phyloP scores from a whole-genome alignment of 2,888 invertebrate genomes.

The Pyrocoelia pectoralis region DNA sequence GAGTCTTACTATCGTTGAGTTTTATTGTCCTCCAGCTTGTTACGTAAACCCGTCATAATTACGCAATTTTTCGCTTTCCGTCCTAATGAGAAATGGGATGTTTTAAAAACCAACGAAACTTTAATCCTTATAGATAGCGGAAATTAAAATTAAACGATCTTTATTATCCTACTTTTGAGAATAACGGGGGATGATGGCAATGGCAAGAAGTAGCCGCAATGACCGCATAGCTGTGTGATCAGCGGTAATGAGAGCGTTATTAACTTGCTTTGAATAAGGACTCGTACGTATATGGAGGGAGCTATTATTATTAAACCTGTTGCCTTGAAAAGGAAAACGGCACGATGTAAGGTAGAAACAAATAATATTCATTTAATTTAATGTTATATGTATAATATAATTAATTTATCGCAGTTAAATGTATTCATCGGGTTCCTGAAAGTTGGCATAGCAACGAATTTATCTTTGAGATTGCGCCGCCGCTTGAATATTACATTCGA shows the following conservation, averaged over 20 bases:
- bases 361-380: constrained; percentile 8
- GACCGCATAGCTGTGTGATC: constrained; percentile 30
- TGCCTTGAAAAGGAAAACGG: constrained; percentile 14
- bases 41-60: no score
- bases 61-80: no score
- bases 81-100: no score
- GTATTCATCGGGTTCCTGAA: constrained; percentile 38
- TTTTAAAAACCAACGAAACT: no score
- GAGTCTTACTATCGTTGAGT: no score
- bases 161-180: no score
- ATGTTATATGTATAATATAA: constrained; percentile 2
- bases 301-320: constrained; percentile 36
- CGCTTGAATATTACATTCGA: constrained; percentile 37
- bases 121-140: no score
- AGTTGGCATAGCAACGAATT: constrained; percentile 38
- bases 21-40: no score
- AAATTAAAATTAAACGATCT: no score
- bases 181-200: no score
- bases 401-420: constrained; percentile 32
- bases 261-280: constrained; percentile 32
- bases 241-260: constrained; percentile 34
- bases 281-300: constrained; percentile 33
- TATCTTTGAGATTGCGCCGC: constrained; percentile 27
- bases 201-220: constrained; percentile 30
- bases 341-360: no score